Percentiles rank a stretch among this genome's conserved stretches.
Conservation (phyloP, 2,113 vertebrate genomes). For the Eublepharis macularius region DNA sequence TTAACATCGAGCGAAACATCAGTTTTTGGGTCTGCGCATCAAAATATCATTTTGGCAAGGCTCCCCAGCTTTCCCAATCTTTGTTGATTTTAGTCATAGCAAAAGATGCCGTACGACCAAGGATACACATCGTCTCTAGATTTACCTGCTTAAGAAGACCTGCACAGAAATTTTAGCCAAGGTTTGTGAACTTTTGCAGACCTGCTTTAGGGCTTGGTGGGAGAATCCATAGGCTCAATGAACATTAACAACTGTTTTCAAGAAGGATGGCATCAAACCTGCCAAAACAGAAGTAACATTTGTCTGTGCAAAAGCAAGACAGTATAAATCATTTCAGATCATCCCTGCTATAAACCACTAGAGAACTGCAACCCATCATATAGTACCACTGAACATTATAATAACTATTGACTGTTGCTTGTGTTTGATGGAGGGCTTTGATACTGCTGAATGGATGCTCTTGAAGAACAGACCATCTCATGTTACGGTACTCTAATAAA, state of each 20-base stretch:
- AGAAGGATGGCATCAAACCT: not conserved
- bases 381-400: not conserved
- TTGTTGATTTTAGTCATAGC: not conserved
- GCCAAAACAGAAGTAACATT: not conserved
- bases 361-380: not conserved
- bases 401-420: conserved; percentile 6
- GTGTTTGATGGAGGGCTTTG: not conserved
- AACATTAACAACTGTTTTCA: not conserved
- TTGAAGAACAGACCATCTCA: not conserved
- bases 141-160: not conserved
- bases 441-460: not conserved
- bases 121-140: not conserved
- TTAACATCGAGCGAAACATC: too few relatives aligned
- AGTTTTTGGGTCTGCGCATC: not conserved
- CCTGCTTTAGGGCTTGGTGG: not conserved
- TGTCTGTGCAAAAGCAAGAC: not conserved
- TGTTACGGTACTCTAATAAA: not conserved
- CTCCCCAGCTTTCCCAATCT: too few relatives aligned
- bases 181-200: not conserved
- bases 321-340: not conserved
- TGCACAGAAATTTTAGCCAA: not conserved
- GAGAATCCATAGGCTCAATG: not conserved
- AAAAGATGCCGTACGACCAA: not conserved
- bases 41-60: not conserved
- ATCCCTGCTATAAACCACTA: not conserved